Evolutionary conservation across 2,797 vertebrate species (phyloP).

Genomic region (Todus mexicanus): DNA sequence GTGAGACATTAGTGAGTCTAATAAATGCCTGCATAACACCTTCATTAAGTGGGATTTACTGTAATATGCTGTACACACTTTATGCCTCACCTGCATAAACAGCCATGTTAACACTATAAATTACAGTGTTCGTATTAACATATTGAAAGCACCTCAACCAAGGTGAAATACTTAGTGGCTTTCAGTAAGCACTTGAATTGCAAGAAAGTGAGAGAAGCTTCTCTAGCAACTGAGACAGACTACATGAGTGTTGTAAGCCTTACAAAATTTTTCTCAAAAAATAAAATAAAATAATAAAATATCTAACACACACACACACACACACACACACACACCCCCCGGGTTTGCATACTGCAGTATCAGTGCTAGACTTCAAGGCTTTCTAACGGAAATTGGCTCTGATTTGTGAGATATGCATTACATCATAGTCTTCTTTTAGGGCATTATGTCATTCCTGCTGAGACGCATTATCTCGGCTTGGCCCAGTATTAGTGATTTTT

Average conservation of each 20-base stretch:
- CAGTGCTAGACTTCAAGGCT: conserved; percentile 71
- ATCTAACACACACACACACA: too few relatives aligned
- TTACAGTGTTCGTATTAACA: conserved; percentile 34
- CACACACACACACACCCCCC: too few relatives aligned
- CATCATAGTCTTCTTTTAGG: conserved; percentile 84
- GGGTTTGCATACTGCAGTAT: conserved; percentile 61
- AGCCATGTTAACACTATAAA: conserved; percentile 39
- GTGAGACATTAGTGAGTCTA: neutral
- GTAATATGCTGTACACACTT: neutral
- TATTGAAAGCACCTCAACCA: conserved; percentile 37
- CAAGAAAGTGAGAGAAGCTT: neutral
- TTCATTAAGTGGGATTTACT: conserved; percentile 33
- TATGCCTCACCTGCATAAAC: conserved; percentile 47
- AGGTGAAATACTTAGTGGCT: conserved; percentile 47
- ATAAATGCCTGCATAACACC: conserved; percentile 20
- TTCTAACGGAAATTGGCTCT: conserved; percentile 75
- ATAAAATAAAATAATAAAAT: neutral
- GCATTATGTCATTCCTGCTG: conserved; percentile 84
- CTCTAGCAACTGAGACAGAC: neutral
- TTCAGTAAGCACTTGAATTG: neutral
- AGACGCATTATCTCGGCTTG: conserved; percentile 80
- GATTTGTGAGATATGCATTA: conserved; percentile 79
- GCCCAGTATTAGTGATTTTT: conserved; percentile 79
- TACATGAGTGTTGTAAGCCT: neutral
- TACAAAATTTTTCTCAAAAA: conserved; percentile 37